Conservation (phyloP, 2,113 vertebrate genomes). For the Greenwoodochromis staneri region DNA sequence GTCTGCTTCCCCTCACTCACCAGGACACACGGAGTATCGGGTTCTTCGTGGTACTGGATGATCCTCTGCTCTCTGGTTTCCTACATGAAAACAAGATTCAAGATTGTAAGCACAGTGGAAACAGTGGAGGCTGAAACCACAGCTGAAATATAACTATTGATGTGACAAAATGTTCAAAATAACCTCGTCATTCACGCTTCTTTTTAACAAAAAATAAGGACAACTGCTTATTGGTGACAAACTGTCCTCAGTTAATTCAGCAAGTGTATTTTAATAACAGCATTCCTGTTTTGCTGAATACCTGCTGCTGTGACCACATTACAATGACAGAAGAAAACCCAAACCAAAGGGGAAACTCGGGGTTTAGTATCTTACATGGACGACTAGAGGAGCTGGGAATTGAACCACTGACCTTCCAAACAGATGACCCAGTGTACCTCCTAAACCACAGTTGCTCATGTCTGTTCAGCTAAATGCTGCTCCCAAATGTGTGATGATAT, state of each 20-base stretch:
- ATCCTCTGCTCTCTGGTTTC: slow-evolving; percentile 85
- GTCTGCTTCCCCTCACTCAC: slow-evolving; percentile 61
- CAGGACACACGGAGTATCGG: slow-evolving; percentile 76
- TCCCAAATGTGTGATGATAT: not conserved
- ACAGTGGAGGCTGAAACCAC: not conserved
- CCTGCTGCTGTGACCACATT: not conserved
- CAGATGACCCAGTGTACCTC: not conserved
- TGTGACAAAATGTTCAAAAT: not conserved
- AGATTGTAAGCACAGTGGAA: not conserved
- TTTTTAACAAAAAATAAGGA: not conserved
- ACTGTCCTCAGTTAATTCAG: not conserved
- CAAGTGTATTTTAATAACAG: not conserved
- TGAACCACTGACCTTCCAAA: not conserved
- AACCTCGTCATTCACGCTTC: not conserved
- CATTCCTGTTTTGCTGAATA: not conserved
- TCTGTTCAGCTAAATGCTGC: not conserved
- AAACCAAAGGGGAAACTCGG: not conserved
- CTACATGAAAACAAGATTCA: slow-evolving; percentile 49
- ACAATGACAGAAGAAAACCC: not conserved
- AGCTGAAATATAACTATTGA: not conserved
- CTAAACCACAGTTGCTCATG: not conserved
- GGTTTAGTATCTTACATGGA: not conserved
- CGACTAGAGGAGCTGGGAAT: not conserved
- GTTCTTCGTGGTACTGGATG: slow-evolving; percentile 79
- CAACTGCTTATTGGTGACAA: not conserved